Conservation (phyloP, 2,888 invertebrate genomes). For the Euphydryas editha region DNA sequence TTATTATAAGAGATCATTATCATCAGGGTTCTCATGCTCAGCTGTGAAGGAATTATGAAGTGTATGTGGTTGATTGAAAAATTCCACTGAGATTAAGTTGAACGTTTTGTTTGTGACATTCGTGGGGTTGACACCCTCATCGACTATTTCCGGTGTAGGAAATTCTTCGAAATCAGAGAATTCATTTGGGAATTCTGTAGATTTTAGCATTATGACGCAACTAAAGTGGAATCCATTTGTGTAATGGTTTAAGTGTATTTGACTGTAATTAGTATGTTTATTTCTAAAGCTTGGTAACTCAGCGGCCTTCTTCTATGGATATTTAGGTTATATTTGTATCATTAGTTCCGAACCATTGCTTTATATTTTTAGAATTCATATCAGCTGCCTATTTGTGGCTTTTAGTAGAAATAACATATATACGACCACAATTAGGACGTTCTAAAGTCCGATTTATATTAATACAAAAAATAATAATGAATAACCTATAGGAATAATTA, state of each 20-base stretch:
- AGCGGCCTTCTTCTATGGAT: background rate
- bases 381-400: background rate
- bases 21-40: constrained; percentile 55
- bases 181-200: constrained; percentile 9
- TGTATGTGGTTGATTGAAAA: constrained; percentile 76
- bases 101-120: constrained; percentile 66
- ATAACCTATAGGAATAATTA: too few relatives aligned
- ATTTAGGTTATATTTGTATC: background rate
- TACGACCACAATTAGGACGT: background rate
- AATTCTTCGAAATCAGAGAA: constrained; percentile 41
- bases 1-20: constrained; percentile 58
- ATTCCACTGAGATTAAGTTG: constrained; percentile 68
- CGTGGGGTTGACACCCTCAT: constrained; percentile 58
- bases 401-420: background rate
- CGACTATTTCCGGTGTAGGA: constrained; percentile 53
- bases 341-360: background rate
- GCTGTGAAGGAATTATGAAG: constrained; percentile 70
- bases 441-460: background rate
- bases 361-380: background rate
- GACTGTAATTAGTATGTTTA: background rate
- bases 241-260: background rate
- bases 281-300: background rate
- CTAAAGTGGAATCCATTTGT: background rate
- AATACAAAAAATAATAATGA: background rate
- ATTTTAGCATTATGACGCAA: background rate